These are phyloP conservation scores for Salminus brasiliensis DNA, from an alignment of 2,113 vertebrate genomes.

Conservation along the genomic window DNA sequence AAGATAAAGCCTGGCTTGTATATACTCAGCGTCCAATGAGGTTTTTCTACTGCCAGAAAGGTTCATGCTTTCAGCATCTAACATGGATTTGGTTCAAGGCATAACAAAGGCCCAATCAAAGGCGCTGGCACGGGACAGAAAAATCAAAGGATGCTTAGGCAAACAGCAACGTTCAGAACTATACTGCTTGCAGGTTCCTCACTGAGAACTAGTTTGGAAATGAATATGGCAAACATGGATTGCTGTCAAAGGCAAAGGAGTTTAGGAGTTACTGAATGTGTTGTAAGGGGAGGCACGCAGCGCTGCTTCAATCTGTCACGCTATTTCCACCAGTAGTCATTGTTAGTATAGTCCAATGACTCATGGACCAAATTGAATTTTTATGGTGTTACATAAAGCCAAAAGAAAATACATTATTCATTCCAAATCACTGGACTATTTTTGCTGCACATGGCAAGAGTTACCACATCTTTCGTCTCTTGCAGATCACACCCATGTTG, in stretches of 20 bases:
- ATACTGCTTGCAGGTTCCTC: slow-evolving; percentile 2
- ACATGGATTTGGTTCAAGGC: slow-evolving; percentile 54
- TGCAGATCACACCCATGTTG: slow-evolving; percentile 37
- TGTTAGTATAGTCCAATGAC: slow-evolving; percentile 52
- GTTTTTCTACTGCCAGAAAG: slow-evolving; percentile 58
- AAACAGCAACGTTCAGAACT: slow-evolving; percentile 1
- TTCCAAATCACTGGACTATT: slow-evolving; percentile 46
- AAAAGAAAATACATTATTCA: slow-evolving; percentile 56
- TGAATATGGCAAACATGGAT: slow-evolving; percentile 54
- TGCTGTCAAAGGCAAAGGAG: slow-evolving; percentile 58
- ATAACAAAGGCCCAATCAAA: slow-evolving; percentile 60
- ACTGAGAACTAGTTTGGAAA: slow-evolving; percentile 15
- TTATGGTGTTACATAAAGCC: slow-evolving; percentile 27
- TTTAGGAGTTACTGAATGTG: slow-evolving; percentile 58
- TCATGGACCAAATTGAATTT: slow-evolving; percentile 40
- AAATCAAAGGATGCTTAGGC: background rate
- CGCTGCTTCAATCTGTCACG: slow-evolving; percentile 56
- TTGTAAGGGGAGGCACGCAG: slow-evolving; percentile 43
- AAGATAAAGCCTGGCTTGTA: slow-evolving; percentile 27
- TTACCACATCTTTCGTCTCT: slow-evolving; percentile 55
- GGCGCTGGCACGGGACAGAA: background rate
- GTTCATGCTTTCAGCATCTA: slow-evolving; percentile 58
- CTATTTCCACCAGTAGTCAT: slow-evolving; percentile 47
- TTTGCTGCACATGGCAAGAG: slow-evolving; percentile 50
- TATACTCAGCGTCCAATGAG: background rate